Base-by-base conservation (phyloP, 2,888 invertebrate genomes). In the Polymixis flavicincta region DNA sequence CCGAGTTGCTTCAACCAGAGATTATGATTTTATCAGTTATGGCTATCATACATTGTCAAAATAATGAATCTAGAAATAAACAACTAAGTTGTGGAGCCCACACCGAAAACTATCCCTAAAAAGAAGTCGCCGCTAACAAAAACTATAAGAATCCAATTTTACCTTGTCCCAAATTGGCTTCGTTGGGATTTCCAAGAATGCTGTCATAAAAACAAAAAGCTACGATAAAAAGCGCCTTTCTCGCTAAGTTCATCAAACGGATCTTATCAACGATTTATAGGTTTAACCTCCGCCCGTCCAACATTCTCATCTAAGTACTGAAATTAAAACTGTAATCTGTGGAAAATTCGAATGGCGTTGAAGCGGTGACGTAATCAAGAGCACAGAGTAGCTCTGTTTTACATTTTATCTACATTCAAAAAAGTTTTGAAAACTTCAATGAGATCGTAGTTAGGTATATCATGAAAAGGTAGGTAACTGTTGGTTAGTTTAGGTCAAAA, bases 211-310 rank as follows among this genome's bases (percentile, higher is more conserved):
- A 80, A 75, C 69, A 67, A 84, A 82, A 72, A 59, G 61, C 52
- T 32, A 60, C 45, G 52, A 75, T 64, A 75, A 64, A 73, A 55
- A 52, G 52, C 55, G 25, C 55, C 55, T 32, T 19, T 37, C 64
- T 25, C 13, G 48, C 64, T 17, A 45, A 64, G 67, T 84, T 67
- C 82, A 80, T 76, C 75, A 78, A 74, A 71, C 28, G n/a, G 67
- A 73, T 76, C 60, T 76, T 83, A 84, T 80, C 85, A 80, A 71
- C 63, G 60, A 83, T 76, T 84, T 84, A 83, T 71, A 71, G 52
- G 60, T 57, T 63, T 37, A 75, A 80, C 80, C 72, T 67, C 28
- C 17, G 19, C 19, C 50, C 50, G 60, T 66, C 63, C 55, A 57
- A 52, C 48, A 25, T 66, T 65, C 61, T 6, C n/a, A 59, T 28